phyloP scores from a whole-genome alignment of 2,113 vertebrate species.

The Lipophrys pholis region DNA sequence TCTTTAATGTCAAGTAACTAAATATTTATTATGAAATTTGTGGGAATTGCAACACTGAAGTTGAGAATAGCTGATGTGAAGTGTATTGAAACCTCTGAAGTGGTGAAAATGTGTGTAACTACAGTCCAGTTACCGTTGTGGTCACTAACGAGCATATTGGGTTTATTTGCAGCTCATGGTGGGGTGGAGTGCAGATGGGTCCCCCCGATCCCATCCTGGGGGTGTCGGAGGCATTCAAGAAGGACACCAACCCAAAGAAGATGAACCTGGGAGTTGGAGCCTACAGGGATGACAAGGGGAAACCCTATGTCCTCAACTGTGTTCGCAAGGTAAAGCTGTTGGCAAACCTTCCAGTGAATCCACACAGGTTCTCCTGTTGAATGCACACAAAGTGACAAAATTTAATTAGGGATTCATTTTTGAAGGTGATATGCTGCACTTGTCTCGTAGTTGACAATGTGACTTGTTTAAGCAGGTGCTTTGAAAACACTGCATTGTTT shows the following conservation, averaged over 20 bases:
- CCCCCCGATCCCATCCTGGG: constrained; percentile 96
- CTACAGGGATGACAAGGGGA: constrained; percentile 93
- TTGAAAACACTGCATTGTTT: not conserved
- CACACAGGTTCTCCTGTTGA: not conserved
- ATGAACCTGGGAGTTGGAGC: constrained; percentile 97
- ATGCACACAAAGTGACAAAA: too few species aligned
- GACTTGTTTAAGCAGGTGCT: not conserved
- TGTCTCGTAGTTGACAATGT: not conserved
- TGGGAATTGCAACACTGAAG: too few species aligned
- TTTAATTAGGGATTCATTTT: too few species aligned
- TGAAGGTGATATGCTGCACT: too few species aligned
- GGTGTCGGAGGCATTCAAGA: constrained; percentile 94
- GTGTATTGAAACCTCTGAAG: too few species aligned
- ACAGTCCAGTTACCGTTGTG: too few species aligned
- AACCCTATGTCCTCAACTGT: constrained; percentile 91
- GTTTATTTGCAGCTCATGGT: constrained; percentile 88
- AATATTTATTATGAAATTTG: too few species aligned
- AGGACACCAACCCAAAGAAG: constrained; percentile 92
- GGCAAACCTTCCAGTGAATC: not conserved
- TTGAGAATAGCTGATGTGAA: too few species aligned
- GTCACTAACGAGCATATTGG: not conserved
- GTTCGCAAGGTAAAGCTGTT: constrained; percentile 88
- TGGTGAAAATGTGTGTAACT: too few species aligned
- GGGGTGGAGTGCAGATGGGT: constrained; percentile 95
- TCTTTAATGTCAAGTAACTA: too few species aligned